A percentile compares a stretch with the other conserved stretches of the same genome.
phyloP scores from a whole-genome alignment of 1,140 invertebrate species.

The Ips typographus region DNA sequence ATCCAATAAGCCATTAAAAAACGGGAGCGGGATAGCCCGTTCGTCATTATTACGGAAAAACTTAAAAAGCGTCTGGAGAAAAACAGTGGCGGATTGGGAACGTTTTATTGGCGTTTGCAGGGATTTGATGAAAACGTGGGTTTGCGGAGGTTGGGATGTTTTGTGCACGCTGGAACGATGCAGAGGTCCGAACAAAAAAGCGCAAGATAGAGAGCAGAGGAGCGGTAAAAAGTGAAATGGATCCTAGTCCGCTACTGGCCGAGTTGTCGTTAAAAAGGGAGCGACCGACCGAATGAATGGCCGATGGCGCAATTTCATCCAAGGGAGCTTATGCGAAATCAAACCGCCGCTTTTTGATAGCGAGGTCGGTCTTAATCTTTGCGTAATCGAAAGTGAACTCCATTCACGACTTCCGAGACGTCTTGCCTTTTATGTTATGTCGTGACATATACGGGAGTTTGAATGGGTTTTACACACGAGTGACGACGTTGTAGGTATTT shows the following conservation, averaged over 20 bases:
- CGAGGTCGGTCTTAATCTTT: constrained; percentile 30
- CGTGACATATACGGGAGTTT: constrained; percentile 28
- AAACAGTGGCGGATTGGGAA: neutral
- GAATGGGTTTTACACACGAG: constrained; percentile 29
- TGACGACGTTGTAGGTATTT: constrained; percentile 5
- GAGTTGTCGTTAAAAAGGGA: constrained; percentile 1
- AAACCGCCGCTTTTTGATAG: constrained; percentile 29
- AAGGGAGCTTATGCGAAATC: constrained; percentile 28
- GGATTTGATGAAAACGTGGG: no score
- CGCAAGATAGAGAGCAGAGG: neutral
- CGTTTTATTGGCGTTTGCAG: no score
- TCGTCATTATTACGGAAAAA: constrained; percentile 24
- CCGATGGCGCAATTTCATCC: neutral
- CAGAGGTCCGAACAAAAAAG: no score
- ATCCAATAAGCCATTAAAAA: constrained; percentile 32
- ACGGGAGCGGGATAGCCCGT: constrained; percentile 14
- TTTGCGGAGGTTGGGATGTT: no score
- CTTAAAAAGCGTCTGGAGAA: constrained; percentile 6
- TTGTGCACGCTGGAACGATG: no score
- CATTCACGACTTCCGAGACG: constrained; percentile 36
- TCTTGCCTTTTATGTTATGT: constrained; percentile 23
- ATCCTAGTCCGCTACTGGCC: neutral
- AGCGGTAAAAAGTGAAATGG: neutral
- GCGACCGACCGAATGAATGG: constrained; percentile 15
- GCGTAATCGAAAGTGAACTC: constrained; percentile 40